phyloP scores from a whole-genome alignment of 2,888 invertebrate genomes.

The Odontocolon sp. region DNA sequence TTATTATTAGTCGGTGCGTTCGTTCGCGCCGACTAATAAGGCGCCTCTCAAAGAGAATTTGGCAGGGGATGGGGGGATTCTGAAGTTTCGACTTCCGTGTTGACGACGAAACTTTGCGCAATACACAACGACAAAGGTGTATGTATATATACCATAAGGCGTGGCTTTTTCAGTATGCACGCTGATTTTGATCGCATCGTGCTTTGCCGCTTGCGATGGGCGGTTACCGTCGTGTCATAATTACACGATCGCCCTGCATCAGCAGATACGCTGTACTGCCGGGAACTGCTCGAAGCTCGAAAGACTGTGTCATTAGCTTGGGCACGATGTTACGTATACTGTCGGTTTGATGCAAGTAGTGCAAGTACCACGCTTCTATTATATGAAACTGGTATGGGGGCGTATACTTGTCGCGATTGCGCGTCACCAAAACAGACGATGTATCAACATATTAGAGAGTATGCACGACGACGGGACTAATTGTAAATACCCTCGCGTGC shows the following conservation, averaged over 20 bases:
- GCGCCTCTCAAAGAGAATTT: no score
- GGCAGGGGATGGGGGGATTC: no score
- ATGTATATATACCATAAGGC: not conserved
- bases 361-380: no score
- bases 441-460: slow-evolving; percentile 40
- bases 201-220: slow-evolving; percentile 20
- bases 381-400: slow-evolving; percentile 26
- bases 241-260: slow-evolving; percentile 46
- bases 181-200: slow-evolving; percentile 33
- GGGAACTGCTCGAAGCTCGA: slow-evolving; percentile 35
- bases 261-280: slow-evolving; percentile 1
- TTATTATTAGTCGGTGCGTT: no score
- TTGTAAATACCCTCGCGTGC: slow-evolving; percentile 47
- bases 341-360: slow-evolving; percentile 7
- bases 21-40: no score
- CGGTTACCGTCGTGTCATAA: slow-evolving; percentile 46
- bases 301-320: slow-evolving; percentile 59
- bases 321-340: not conserved
- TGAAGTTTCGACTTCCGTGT: not conserved
- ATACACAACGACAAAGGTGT: not conserved
- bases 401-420: slow-evolving; percentile 12
- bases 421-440: slow-evolving; percentile 32
- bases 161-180: slow-evolving; percentile 8
- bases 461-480: slow-evolving; percentile 32
- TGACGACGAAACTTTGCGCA: slow-evolving; percentile 6